phyloP scores from a whole-genome alignment of 1,140 invertebrate genomes.

The Scylla paramamosain region DNA sequence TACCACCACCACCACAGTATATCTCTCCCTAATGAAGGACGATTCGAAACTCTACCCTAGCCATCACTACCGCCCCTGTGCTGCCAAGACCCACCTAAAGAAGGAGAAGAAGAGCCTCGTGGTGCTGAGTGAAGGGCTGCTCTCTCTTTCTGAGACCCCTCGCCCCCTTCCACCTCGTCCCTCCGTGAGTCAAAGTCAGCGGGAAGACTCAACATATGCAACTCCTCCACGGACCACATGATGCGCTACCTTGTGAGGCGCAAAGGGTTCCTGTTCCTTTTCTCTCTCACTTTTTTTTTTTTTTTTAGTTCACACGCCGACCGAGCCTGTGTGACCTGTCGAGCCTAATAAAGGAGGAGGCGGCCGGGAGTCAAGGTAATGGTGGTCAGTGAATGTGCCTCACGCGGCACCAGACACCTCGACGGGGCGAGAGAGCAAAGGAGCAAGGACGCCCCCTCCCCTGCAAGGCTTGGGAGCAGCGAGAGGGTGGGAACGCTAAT shows the following conservation, averaged over 20 bases:
- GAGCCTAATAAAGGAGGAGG: slow-evolving; percentile 12
- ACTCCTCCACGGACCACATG: not conserved
- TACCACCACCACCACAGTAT: not conserved
- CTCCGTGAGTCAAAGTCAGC: not conserved
- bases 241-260: not conserved
- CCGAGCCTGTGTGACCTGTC: slow-evolving; percentile 16
- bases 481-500: not conserved
- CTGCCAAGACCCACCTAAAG: too few species aligned
- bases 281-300: not conserved
- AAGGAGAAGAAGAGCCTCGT: not conserved
- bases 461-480: not conserved
- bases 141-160: not conserved
- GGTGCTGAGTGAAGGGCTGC: not conserved
- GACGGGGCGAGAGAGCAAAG: not conserved
- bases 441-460: not conserved
- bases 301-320: slow-evolving; percentile 13
- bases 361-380: not conserved
- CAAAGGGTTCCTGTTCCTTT: slow-evolving; percentile 8
- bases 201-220: not conserved
- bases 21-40: too few species aligned
- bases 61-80: too few species aligned
- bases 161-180: not conserved
- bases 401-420: not conserved
- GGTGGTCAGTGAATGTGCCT: slow-evolving; percentile 11
- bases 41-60: too few species aligned